phyloP scores from a whole-genome alignment of 2,113 vertebrate genomes.

The Epinephelus fuscoguttatus region DNA sequence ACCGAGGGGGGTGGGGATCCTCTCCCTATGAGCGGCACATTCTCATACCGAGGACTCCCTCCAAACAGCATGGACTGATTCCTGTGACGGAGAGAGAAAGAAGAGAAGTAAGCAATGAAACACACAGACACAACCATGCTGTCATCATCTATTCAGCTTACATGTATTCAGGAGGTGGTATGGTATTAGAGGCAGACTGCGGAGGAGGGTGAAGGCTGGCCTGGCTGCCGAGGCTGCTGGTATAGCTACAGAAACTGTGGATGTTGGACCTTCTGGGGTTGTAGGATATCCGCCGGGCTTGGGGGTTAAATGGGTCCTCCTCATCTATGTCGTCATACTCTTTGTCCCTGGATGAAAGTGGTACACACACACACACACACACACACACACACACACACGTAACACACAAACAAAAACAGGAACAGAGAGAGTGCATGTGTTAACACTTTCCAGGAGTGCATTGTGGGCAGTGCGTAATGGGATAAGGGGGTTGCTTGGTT shows the following conservation, averaged over 20 bases:
- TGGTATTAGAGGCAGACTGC: constrained; percentile 87
- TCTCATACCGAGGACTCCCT: constrained; percentile 96
- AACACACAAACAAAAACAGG: constrained; percentile 7
- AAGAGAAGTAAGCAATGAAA: constrained; percentile 40
- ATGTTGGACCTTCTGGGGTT: constrained; percentile 88
- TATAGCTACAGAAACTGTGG: constrained; percentile 97
- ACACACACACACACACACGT: not conserved
- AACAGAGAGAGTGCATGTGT: constrained; percentile 32
- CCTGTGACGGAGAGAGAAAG: constrained; percentile 80
- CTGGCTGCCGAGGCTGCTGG: constrained; percentile 95
- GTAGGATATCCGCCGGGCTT: constrained; percentile 88
- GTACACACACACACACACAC: constrained; percentile 2
- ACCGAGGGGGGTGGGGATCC: constrained; percentile 97
- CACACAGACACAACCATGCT: not conserved
- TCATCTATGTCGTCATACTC: constrained; percentile 95
- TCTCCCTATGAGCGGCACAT: constrained; percentile 94
- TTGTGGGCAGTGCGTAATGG: constrained; percentile 40
- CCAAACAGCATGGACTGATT: constrained; percentile 96
- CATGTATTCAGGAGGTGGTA: constrained; percentile 95
- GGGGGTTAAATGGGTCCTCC: constrained; percentile 95
- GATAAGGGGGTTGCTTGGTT: constrained; percentile 48
- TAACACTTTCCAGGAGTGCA: constrained; percentile 53
- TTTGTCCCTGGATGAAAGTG: constrained; percentile 84
- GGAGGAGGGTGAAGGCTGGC: constrained; percentile 90
- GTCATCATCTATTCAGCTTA: constrained; percentile 70